phyloP scores from a whole-genome alignment of 2,797 vertebrate genomes.

The Chelidonichthys spinosus region DNA sequence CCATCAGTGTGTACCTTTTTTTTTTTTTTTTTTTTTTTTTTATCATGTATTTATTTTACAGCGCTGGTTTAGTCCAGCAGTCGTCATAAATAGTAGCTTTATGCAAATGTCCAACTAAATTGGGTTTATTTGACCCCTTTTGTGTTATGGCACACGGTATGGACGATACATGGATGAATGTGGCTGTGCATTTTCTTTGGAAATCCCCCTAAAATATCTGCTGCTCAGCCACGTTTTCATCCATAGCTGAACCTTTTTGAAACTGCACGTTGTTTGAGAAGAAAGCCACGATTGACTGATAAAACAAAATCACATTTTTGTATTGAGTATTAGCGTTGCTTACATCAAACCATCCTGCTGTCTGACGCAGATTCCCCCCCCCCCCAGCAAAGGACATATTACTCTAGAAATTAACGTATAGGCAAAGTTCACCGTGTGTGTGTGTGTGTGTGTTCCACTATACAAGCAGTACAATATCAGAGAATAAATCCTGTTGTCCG shows the following conservation, averaged over 20 bases:
- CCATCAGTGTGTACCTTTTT: neutral
- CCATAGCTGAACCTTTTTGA: conserved; percentile 13
- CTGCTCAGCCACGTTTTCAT: conserved; percentile 26
- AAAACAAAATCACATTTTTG: conserved; percentile 43
- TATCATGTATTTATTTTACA: neutral
- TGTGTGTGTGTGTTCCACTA: conserved; percentile 62
- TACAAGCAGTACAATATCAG: conserved; percentile 69
- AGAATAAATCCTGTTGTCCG: conserved; percentile 64
- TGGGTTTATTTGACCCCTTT: neutral
- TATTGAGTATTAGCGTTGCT: conserved; percentile 20
- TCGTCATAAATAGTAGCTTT: neutral
- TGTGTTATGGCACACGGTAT: neutral
- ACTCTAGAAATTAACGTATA: conserved; percentile 64
- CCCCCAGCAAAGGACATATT: conserved; percentile 32
- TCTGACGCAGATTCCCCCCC: conserved; percentile 29
- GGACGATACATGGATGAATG: conserved; percentile 2
- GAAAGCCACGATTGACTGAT: conserved; percentile 36
- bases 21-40: no score
- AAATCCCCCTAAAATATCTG: conserved; percentile 47
- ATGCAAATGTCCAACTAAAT: conserved; percentile 3
- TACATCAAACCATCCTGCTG: conserved; percentile 32
- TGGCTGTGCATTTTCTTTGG: conserved; percentile 39
- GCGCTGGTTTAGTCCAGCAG: neutral
- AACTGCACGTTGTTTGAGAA: conserved; percentile 41
- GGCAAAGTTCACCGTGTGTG: conserved; percentile 58